Percentiles rank a stretch among this genome's conserved stretches.
phyloP scores from a whole-genome alignment of 2,797 vertebrate species.

The Tapera naevia region DNA sequence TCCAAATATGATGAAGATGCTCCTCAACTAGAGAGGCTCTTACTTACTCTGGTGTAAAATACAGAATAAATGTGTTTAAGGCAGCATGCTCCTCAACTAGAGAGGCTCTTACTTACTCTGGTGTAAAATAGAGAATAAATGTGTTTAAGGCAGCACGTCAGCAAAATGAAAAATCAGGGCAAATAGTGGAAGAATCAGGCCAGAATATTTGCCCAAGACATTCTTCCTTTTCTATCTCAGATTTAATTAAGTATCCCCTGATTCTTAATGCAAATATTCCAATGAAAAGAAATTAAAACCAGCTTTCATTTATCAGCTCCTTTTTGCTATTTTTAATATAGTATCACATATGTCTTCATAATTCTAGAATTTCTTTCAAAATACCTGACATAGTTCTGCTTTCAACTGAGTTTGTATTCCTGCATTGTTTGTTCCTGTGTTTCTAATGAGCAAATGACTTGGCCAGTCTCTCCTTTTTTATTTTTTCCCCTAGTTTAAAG shows the following conservation, averaged over 20 bases:
- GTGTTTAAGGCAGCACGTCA: neutral
- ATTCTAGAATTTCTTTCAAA: slow-evolving; percentile 27
- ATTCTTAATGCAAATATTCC: slow-evolving; percentile 29
- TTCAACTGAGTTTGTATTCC: neutral
- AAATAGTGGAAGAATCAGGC: slow-evolving; percentile 18
- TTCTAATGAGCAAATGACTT: no score
- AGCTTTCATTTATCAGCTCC: slow-evolving; percentile 16
- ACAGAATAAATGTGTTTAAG: neutral
- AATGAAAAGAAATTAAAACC: slow-evolving; percentile 24
- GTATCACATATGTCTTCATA: slow-evolving; percentile 11
- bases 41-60: slow-evolving; percentile 12
- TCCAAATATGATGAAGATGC: slow-evolving; percentile 49
- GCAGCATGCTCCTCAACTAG: neutral
- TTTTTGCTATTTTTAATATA: neutral
- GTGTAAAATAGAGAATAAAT: slow-evolving; percentile 32
- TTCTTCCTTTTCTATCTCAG: neutral
- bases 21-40: neutral
- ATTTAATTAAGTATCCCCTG: slow-evolving; percentile 31
- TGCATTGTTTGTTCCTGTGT: neutral
- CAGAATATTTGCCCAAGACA: neutral
- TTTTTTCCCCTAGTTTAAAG: neutral
- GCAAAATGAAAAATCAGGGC: slow-evolving; percentile 1
- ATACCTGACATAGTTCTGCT: neutral
- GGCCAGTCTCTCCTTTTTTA: neutral
- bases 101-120: slow-evolving; percentile 6